phyloP scores from a whole-genome alignment of 2,888 invertebrate genomes.

The Drymonia ruficornis region DNA sequence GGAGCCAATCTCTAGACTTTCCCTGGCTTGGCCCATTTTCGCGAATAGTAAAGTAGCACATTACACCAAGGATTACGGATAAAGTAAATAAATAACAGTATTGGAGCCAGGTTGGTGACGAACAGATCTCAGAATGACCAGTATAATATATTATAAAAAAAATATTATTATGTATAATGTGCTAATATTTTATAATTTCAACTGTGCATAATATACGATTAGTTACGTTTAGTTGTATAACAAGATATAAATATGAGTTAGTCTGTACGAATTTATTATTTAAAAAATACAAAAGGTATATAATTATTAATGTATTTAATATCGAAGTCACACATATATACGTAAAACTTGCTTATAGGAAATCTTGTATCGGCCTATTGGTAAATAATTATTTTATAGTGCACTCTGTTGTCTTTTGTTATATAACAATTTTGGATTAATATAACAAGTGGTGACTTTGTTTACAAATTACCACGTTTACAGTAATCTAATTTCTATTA shows the following conservation, averaged over 20 bases:
- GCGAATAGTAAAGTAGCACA: slow-evolving; percentile 42
- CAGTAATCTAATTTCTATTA: background rate
- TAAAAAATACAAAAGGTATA: slow-evolving; percentile 50
- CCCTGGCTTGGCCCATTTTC: background rate
- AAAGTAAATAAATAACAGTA: slow-evolving; percentile 54
- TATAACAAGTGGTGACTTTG: slow-evolving; percentile 14
- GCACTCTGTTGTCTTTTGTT: slow-evolving; percentile 21
- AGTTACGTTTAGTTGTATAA: slow-evolving; percentile 54
- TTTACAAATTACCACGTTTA: slow-evolving; percentile 12
- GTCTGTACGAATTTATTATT: slow-evolving; percentile 77
- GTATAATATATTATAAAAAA: slow-evolving; percentile 65
- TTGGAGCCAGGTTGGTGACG: slow-evolving; percentile 70
- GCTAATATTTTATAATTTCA: slow-evolving; percentile 63
- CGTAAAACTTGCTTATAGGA: slow-evolving; percentile 69
- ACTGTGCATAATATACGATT: slow-evolving; percentile 59
- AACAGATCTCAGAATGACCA: slow-evolving; percentile 82
- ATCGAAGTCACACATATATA: slow-evolving; percentile 69
- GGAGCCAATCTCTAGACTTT: background rate
- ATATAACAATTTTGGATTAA: slow-evolving; percentile 13
- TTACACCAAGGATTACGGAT: slow-evolving; percentile 32
- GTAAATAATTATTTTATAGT: slow-evolving; percentile 30
- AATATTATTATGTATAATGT: slow-evolving; percentile 58
- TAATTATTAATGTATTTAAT: slow-evolving; percentile 49
- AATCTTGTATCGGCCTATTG: slow-evolving; percentile 59
- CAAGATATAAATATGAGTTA: slow-evolving; percentile 59